Percentiles rank a stretch among this genome's conserved stretches.
phyloP scores from a whole-genome alignment of 2,113 vertebrate species.

The Chaetura pelagica region DNA sequence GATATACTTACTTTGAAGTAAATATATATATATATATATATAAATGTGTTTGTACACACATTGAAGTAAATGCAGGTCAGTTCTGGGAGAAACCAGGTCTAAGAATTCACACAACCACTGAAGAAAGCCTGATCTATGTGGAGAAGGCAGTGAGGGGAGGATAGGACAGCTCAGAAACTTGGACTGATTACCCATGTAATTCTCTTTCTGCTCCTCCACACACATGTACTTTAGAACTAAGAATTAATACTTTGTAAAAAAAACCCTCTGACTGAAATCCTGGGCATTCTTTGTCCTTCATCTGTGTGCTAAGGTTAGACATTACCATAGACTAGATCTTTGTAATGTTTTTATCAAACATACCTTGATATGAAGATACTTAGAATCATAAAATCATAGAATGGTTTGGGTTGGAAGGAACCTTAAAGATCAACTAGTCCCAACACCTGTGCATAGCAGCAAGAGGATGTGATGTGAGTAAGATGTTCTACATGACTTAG shows the following conservation, averaged over 20 bases:
- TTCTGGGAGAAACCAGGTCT: neutral
- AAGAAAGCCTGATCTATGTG: neutral
- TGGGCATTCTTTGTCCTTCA: neutral
- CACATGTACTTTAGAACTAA: neutral
- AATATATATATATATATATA: neutral
- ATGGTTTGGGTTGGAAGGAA: too few species aligned
- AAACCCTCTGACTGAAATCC: fast-evolving
- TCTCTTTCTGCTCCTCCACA: neutral
- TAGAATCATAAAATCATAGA: too few species aligned
- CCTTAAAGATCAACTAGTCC: too few species aligned
- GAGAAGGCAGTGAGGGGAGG: neutral
- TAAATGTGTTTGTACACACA: neutral
- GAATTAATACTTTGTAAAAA: neutral
- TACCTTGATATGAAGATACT: neutral
- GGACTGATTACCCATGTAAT: neutral
- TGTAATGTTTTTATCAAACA: neutral
- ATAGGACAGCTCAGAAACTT: neutral
- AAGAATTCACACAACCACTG: neutral
- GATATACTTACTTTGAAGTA: neutral
- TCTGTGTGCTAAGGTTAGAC: neutral
- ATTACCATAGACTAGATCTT: neutral
- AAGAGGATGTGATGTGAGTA: neutral
- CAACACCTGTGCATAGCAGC: neutral
- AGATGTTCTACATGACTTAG: neutral
- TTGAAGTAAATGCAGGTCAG: neutral